Evolutionary conservation across 2,113 vertebrate species (phyloP).

Genomic region (Uria lomvia): DNA sequence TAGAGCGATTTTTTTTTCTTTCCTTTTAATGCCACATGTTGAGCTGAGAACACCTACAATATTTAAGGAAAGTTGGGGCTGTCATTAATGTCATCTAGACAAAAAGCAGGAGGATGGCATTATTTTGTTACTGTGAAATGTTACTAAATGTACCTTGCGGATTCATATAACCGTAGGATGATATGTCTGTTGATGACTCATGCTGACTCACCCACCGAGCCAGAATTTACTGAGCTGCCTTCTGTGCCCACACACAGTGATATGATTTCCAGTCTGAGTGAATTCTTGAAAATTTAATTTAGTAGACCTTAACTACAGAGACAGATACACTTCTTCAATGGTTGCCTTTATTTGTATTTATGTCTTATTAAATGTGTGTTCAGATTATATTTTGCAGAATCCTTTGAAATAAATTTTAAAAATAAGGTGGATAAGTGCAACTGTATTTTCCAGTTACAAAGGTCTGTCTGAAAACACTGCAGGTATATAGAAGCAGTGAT

Average conservation of each 20-base stretch:
- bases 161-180: constrained; percentile 28
- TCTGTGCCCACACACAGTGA: constrained; percentile 55
- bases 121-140: constrained; percentile 53
- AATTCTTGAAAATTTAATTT: constrained; percentile 63
- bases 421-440: neutral
- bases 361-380: constrained; percentile 18
- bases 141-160: constrained; percentile 58
- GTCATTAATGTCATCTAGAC: constrained; percentile 32
- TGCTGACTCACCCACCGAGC: constrained; percentile 55
- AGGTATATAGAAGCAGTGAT: neutral
- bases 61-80: neutral
- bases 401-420: constrained; percentile 22
- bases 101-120: constrained; percentile 45
- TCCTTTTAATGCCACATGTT: neutral
- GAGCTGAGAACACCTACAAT: neutral
- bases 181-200: constrained; percentile 62
- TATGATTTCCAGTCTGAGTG: constrained; percentile 58
- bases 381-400: constrained; percentile 27
- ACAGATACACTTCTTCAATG: constrained; percentile 17
- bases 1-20: neutral
- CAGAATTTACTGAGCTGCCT: constrained; percentile 40
- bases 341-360: constrained; percentile 37
- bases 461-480: constrained; percentile 1
- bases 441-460: neutral
- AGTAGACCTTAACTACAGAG: constrained; percentile 40